A percentile compares a stretch with the other conserved stretches of the same genome.
phyloP scores from a whole-genome alignment of 2,797 vertebrate species.

The Champsocephalus gunnari region DNA sequence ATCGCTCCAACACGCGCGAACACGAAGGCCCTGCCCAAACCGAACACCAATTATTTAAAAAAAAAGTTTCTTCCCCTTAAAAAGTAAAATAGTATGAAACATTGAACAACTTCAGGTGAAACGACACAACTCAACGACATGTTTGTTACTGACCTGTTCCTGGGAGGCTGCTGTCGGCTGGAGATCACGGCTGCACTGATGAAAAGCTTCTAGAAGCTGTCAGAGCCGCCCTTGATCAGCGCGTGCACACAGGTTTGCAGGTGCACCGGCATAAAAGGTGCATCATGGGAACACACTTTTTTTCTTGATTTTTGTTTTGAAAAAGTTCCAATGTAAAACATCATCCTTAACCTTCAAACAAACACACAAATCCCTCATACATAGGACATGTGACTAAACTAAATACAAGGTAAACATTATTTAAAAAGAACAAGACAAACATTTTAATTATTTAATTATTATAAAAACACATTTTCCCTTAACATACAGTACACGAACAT shows the following conservation, averaged over 20 bases:
- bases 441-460: too few relatives aligned
- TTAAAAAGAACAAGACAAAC: not conserved
- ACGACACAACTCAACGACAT: not conserved
- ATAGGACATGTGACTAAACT: not conserved
- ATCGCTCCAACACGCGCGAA: not conserved
- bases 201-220: not conserved
- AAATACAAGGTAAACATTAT: not conserved
- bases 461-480: too few relatives aligned
- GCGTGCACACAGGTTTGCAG: slow-evolving; percentile 3
- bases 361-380: not conserved
- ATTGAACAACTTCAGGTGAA: not conserved
- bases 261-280: slow-evolving; percentile 7
- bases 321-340: not conserved
- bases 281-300: slow-evolving; percentile 36
- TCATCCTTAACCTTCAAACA: not conserved
- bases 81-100: not conserved
- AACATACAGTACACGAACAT: too few relatives aligned
- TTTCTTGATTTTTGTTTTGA: too few relatives aligned
- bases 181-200: not conserved
- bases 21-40: not conserved
- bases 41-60: rapidly evolving
- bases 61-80: not conserved
- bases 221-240: not conserved
- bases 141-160: slow-evolving; percentile 10
- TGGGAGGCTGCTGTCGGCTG: rapidly evolving